phyloP scores from a whole-genome alignment of 2,797 vertebrate species.

The Enteromius trimaculatus region DNA sequence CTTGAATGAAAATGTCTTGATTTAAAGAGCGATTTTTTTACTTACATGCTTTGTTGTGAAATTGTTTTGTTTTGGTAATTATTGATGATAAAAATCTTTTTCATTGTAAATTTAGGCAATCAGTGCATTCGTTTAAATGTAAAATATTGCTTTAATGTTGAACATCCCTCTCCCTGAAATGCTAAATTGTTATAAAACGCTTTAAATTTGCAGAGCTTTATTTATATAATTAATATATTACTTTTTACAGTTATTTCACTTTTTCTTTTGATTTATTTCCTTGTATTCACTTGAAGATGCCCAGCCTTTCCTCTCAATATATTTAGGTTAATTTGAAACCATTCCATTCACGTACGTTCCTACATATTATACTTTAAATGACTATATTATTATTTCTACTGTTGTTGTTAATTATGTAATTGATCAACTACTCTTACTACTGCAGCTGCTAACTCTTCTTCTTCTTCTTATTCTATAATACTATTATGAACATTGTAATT shows the following conservation, averaged over 20 bases:
- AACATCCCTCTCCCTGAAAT: background rate
- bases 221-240: background rate
- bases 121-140: background rate
- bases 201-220: background rate
- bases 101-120: background rate
- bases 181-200: background rate
- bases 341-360: too few relatives aligned
- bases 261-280: background rate
- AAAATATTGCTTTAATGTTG: background rate
- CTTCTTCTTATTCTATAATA: too few relatives aligned
- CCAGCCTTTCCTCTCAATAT: background rate
- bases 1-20: background rate
- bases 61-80: background rate
- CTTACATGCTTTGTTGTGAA: background rate
- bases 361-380: background rate
- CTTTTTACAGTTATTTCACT: background rate
- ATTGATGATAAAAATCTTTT: background rate
- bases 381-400: too few relatives aligned
- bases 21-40: background rate
- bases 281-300: background rate
- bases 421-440: too few relatives aligned
- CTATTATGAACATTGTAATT: too few relatives aligned
- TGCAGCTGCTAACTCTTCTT: too few relatives aligned
- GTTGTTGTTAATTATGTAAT: too few relatives aligned
- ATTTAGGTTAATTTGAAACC: background rate